Percentiles rank a stretch among this genome's conserved stretches.
phyloP scores from a whole-genome alignment of 1,140 invertebrate species.

The Holotrichia oblita region DNA sequence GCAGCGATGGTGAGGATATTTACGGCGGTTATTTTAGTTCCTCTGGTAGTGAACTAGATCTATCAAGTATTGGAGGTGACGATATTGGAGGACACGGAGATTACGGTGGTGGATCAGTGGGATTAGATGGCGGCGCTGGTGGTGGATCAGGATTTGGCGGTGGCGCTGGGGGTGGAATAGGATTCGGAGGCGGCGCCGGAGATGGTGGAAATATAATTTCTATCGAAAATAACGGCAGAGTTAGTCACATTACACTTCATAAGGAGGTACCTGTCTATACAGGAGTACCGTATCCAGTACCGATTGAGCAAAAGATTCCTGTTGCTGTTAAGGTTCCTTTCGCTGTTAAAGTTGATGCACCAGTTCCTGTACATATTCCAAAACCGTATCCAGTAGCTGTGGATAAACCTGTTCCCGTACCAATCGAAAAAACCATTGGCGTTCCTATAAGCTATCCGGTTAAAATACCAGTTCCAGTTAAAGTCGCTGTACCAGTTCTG shows the following conservation, averaged over 20 bases:
- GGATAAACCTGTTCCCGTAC: slow-evolving; percentile 66
- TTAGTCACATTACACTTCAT: slow-evolving; percentile 40
- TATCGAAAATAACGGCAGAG: slow-evolving; percentile 45
- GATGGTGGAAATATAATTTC: slow-evolving; percentile 35
- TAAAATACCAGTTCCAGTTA: slow-evolving; percentile 64
- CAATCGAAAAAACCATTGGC: slow-evolving; percentile 64
- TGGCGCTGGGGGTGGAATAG: slow-evolving; percentile 41
- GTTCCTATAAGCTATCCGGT: slow-evolving; percentile 65
- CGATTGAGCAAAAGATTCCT: slow-evolving; percentile 51
- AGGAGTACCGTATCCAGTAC: slow-evolving; percentile 51
- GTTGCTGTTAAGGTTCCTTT: slow-evolving; percentile 53
- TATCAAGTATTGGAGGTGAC: neutral
- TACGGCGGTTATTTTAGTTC: neutral
- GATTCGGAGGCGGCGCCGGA: slow-evolving; percentile 39
- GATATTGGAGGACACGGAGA: neutral
- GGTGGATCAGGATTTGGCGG: slow-evolving; percentile 41
- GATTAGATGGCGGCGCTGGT: slow-evolving; percentile 10
- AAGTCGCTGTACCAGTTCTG: slow-evolving; percentile 55
- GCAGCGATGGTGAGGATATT: neutral
- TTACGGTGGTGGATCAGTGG: neutral
- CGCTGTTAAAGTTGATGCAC: slow-evolving; percentile 58
- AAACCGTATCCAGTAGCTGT: slow-evolving; percentile 68
- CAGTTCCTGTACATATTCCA: slow-evolving; percentile 63
- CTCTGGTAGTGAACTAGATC: neutral
- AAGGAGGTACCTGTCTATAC: slow-evolving; percentile 51